phyloP scores from a whole-genome alignment of 2,113 vertebrate species.

The Zapus hudsonius region DNA sequence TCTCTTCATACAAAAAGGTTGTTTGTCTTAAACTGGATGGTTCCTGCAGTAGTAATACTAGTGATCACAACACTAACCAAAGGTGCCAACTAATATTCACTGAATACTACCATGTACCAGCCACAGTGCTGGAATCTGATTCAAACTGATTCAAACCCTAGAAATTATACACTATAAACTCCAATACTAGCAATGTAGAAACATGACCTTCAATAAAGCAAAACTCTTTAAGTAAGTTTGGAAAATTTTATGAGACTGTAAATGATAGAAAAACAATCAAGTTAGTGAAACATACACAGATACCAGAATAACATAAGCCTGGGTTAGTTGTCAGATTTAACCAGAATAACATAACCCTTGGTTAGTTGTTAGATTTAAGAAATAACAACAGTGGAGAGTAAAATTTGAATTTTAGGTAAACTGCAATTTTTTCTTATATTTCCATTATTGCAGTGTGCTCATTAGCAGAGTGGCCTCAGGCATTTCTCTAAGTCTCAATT shows the following conservation, averaged over 20 bases:
- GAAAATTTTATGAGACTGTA: constrained; percentile 14
- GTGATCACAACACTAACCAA: background rate
- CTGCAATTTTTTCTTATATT: background rate
- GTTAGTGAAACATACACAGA: background rate
- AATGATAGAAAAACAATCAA: background rate
- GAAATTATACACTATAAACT: background rate
- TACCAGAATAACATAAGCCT: background rate
- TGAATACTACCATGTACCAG: background rate
- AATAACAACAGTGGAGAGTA: background rate
- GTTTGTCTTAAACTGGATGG: background rate
- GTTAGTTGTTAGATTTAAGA: background rate
- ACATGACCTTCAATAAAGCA: background rate
- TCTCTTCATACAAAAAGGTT: background rate
- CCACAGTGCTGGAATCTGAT: background rate
- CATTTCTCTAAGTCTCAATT: background rate
- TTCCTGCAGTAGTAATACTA: background rate
- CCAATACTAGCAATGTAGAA: background rate
- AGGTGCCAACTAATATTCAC: background rate
- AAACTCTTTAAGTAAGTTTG: background rate
- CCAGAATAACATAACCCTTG: too few relatives aligned
- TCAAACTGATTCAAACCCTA: background rate
- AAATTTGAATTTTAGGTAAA: background rate
- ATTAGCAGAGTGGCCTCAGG: background rate
- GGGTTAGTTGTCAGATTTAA: background rate
- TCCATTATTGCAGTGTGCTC: background rate